Base-by-base conservation (phyloP, 2,113 vertebrate species). In the Sapayoa aenigma region DNA sequence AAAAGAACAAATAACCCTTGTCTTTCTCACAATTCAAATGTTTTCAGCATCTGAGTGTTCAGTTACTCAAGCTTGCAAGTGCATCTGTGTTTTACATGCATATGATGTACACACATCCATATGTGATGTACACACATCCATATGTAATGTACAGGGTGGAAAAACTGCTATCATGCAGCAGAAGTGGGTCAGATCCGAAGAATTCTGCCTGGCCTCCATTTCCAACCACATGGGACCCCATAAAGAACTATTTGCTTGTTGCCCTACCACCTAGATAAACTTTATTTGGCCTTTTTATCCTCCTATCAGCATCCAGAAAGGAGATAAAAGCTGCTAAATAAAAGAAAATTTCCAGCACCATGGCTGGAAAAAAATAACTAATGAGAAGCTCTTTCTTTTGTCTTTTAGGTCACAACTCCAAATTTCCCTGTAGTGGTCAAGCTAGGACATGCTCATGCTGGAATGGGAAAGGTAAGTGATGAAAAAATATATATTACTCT, bases 391-490 rank as follows among this genome's bases (percentile, higher is more conserved):
- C 56, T 17, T 92, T 93, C 66, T 97, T 93, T 89, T 97, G 63
- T 97, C 95, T 97, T 98, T 85, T 98, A 99, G 99, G 87, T 99
- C 50, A 96, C 98, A 72, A 98, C 97, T 50, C 98, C 98, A 1
- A 97, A 97, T 66, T 99, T 99, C 84, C 99, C 99, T 1, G 98
- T 99, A 93, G 99, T 99, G 84, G 98, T 99, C 92, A 99, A 99
- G 97, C 98, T 99, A 97, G 99, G 99, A 59, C 99, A 99, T 41
- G 99, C 99, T 83, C 98, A 99, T 50, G 98, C 99, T 7, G 99
- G 99, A 93, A 99, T 99, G 99, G 99, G 99, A 74, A 99, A 99
- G 99, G 99, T 99, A 98, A 93, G 98, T 75, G 74, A 88, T 66
- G 12, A 42, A 87, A 87, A 74, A 49, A 18, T 11, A 33, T 1